Conservation (phyloP, 2,888 invertebrate species). For the Nasonia oneida region DNA sequence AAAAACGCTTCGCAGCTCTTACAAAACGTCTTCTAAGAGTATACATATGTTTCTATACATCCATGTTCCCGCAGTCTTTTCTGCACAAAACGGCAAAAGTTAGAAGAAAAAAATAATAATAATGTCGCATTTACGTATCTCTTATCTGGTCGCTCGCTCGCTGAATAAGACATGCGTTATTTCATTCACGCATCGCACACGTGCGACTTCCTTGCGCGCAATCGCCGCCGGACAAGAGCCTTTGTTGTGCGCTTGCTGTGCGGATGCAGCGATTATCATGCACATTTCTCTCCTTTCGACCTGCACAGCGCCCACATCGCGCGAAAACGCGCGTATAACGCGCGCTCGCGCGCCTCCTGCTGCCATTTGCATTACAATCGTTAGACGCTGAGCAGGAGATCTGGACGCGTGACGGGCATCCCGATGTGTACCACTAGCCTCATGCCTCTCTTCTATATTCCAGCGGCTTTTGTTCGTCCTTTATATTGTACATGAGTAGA, state of each 20-base stretch:
- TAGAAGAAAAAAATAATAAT: neutral
- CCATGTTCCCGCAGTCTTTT: neutral
- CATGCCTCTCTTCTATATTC: neutral
- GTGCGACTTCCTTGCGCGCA: slow-evolving; percentile 49
- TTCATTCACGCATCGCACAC: slow-evolving; percentile 45
- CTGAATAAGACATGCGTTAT: slow-evolving; percentile 36
- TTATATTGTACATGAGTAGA: neutral
- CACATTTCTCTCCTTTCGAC: slow-evolving; percentile 5
- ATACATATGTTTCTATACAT: neutral
- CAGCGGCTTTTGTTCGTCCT: neutral
- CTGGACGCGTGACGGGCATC: slow-evolving; percentile 38
- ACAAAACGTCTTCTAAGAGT: neutral
- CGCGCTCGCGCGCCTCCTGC: neutral
- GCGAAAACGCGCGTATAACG: neutral
- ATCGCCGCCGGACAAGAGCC: slow-evolving; percentile 21
- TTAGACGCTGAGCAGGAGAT: slow-evolving; percentile 12
- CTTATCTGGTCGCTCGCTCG: slow-evolving; percentile 11
- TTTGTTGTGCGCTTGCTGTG: slow-evolving; percentile 29
- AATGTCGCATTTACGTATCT: slow-evolving; percentile 19
- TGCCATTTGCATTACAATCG: slow-evolving; percentile 48
- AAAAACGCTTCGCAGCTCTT: slow-evolving; percentile 13
- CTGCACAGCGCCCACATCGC: neutral
- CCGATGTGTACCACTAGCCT: neutral
- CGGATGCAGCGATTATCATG: slow-evolving; percentile 49
- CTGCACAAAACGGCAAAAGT: neutral